These are phyloP conservation scores for Octopus sinensis DNA, from an alignment of 1,140 invertebrate genomes.

Conservation along the genomic window DNA sequence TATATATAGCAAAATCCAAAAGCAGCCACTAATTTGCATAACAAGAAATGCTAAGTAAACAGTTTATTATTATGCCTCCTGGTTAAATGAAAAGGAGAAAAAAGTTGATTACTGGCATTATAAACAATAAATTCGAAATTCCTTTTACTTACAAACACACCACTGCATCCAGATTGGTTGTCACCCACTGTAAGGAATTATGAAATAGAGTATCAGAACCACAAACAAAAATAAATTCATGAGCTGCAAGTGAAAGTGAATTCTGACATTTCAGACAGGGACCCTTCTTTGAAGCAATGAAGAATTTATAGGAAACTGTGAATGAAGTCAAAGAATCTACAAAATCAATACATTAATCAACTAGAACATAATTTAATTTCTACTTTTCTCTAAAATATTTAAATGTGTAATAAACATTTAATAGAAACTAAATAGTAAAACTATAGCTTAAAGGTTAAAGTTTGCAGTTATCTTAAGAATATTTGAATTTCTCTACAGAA, in stretches of 20 bases:
- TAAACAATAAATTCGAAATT: too few relatives aligned
- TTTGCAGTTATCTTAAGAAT: too few relatives aligned
- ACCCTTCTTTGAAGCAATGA: neutral
- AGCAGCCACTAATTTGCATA: too few relatives aligned
- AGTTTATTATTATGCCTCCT: too few relatives aligned
- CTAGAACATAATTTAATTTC: neutral
- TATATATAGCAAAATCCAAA: too few relatives aligned
- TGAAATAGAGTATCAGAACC: conserved; percentile 12
- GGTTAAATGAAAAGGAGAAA: too few relatives aligned
- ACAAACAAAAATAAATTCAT: conserved; percentile 16
- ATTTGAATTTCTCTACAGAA: too few relatives aligned
- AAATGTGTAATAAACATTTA: too few relatives aligned
- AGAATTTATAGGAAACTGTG: neutral
- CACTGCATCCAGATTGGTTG: conserved; percentile 60
- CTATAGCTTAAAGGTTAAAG: too few relatives aligned
- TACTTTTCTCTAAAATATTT: neutral
- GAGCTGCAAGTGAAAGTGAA: neutral
- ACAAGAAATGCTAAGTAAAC: too few relatives aligned
- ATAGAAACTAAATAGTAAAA: too few relatives aligned
- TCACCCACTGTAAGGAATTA: conserved; percentile 57
- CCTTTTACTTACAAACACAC: conserved; percentile 58
- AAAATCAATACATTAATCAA: neutral
- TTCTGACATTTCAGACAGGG: neutral
- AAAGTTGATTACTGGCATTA: too few relatives aligned
- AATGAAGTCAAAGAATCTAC: neutral